Evolutionary conservation across 2,113 vertebrate species (phyloP).

Genomic region (Speoplatyrhinus poulsoni): DNA sequence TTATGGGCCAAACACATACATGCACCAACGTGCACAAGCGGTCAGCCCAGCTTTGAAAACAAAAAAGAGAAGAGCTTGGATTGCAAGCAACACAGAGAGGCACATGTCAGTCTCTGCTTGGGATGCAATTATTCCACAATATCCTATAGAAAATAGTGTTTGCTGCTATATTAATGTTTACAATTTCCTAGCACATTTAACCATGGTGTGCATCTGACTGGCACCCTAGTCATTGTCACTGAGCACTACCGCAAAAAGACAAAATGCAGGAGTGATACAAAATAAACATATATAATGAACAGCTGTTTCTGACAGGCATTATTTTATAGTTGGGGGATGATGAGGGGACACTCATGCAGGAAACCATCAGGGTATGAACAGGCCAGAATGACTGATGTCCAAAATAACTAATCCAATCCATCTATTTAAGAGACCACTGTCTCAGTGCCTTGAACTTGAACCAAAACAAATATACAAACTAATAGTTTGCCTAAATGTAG

Average conservation of each 20-base stretch:
- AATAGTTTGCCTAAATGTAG: constrained; percentile 7
- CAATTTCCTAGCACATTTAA: background rate
- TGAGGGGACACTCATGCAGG: background rate
- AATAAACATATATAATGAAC: no score
- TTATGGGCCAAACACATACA: no score
- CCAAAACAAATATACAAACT: constrained; percentile 10
- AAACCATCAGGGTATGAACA: constrained; percentile 33
- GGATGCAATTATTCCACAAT: no score
- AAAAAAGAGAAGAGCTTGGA: no score
- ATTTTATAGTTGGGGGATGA: background rate
- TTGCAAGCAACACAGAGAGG: no score
- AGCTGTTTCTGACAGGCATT: no score
- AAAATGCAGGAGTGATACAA: background rate
- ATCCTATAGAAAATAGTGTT: no score
- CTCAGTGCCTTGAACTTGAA: constrained; percentile 18
- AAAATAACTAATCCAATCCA: constrained; percentile 47
- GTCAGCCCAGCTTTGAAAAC: no score
- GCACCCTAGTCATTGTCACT: background rate
- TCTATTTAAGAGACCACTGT: constrained; percentile 30
- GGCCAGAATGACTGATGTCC: constrained; percentile 17
- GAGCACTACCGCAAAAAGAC: background rate
- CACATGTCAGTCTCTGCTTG: no score
- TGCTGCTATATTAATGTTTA: no score
- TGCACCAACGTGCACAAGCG: no score
- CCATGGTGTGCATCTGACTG: constrained; percentile 2